Percentiles rank a stretch among this genome's conserved stretches.
These are phyloP conservation scores for Solen grandis DNA, from an alignment of 1,140 invertebrate species.

Conservation along the genomic window DNA sequence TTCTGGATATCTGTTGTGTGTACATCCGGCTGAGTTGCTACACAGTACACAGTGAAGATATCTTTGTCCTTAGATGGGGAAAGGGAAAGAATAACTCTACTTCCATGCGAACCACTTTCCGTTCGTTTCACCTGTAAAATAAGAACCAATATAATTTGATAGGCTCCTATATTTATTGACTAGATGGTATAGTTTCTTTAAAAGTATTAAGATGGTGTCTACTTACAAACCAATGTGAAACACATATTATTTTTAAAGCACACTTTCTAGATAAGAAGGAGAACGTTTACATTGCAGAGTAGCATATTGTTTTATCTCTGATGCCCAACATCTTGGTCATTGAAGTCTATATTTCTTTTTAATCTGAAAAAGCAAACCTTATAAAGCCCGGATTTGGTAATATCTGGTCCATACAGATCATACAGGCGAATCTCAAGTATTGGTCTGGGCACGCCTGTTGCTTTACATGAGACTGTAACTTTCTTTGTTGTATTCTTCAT, in stretches of 20 bases:
- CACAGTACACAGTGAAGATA: slow-evolving; percentile 7
- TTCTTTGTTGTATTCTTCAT: neutral
- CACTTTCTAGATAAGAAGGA: neutral
- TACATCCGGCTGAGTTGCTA: neutral
- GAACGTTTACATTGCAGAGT: neutral
- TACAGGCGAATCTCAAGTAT: neutral
- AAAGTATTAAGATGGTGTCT: too few species aligned
- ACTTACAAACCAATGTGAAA: neutral
- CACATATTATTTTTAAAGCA: neutral
- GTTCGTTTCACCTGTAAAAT: neutral
- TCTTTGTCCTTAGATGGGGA: neutral
- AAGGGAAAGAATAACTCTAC: neutral
- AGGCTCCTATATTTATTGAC: too few species aligned
- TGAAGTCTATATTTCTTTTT: neutral
- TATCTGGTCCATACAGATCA: slow-evolving; percentile 3
- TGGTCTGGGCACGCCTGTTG: slow-evolving; percentile 9
- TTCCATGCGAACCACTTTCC: neutral
- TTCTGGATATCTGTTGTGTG: too few species aligned
- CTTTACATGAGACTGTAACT: slow-evolving; percentile 1
- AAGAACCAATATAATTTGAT: neutral
- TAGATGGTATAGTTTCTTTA: too few species aligned
- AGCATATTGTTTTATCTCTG: neutral
- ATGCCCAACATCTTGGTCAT: neutral
- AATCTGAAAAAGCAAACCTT: neutral
- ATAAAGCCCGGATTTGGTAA: neutral